Percentiles rank a stretch among this genome's conserved stretches.
Evolutionary conservation across 2,797 vertebrate genomes (phyloP).

Genomic region (Argentina silus): DNA sequence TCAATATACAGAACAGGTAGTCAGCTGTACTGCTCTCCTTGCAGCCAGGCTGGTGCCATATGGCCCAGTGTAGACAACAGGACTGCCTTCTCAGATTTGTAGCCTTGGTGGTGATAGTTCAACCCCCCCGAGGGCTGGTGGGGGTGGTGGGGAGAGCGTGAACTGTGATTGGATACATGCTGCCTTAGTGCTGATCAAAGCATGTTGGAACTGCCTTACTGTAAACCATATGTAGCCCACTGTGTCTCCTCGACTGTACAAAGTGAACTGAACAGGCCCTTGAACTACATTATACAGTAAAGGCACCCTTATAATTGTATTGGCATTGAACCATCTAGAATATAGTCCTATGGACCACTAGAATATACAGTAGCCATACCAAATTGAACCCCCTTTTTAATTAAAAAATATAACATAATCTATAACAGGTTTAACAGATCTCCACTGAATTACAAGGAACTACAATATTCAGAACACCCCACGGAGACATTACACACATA

Average conservation of each 20-base stretch:
- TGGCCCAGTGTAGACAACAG: neutral
- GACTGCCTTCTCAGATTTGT: slow-evolving; percentile 4
- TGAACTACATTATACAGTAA: neutral
- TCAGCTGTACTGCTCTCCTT: neutral
- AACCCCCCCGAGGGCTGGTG: neutral
- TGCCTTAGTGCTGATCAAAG: no score
- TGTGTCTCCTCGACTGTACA: neutral
- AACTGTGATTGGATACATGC: no score
- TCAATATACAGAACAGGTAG: neutral
- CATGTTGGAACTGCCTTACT: no score
- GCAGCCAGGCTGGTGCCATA: neutral
- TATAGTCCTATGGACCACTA: neutral
- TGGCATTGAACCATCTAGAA: slow-evolving; percentile 5
- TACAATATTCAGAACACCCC: no score
- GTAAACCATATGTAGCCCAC: no score
- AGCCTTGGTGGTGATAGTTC: neutral
- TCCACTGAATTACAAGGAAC: no score
- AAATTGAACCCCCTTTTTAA: neutral
- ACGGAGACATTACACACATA: no score
- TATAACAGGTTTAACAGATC: no score
- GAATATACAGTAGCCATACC: neutral
- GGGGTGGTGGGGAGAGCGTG: no score
- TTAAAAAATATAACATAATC: no score
- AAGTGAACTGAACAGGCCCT: neutral
- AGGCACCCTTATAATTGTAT: neutral